Evolutionary conservation across 1,140 invertebrate genomes (phyloP).

Genomic region (Philopotamus ludificatus): DNA sequence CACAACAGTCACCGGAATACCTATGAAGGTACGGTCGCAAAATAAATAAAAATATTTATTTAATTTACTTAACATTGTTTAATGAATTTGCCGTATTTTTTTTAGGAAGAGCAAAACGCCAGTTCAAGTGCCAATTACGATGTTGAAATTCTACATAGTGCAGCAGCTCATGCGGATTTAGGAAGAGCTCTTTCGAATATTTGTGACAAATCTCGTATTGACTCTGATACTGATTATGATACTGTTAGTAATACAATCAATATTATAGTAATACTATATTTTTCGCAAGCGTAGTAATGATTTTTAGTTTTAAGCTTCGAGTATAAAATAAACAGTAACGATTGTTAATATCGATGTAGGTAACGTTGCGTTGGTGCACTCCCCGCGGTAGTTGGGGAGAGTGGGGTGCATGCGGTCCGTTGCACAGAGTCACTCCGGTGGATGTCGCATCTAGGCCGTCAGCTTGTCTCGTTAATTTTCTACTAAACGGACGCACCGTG

Average conservation of each 20-base stretch:
- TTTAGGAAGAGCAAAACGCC: slow-evolving; percentile 92
- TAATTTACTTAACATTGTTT: too few relatives aligned
- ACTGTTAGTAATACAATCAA: slow-evolving; percentile 50
- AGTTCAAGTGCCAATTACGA: slow-evolving; percentile 97
- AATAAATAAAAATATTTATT: slow-evolving; percentile 1
- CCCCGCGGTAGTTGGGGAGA: slow-evolving; percentile 78
- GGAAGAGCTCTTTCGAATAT: slow-evolving; percentile 58
- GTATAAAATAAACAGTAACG: too few relatives aligned
- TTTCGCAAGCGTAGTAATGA: too few relatives aligned
- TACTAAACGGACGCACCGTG: slow-evolving; percentile 89
- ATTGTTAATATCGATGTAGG: slow-evolving; percentile 52
- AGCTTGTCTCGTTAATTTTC: slow-evolving; percentile 94
- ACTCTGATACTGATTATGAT: slow-evolving; percentile 53
- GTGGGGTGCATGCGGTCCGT: slow-evolving; percentile 71
- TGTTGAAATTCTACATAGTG: slow-evolving; percentile 91
- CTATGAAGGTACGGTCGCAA: slow-evolving; percentile 75
- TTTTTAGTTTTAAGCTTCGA: too few relatives aligned
- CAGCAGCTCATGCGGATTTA: slow-evolving; percentile 77
- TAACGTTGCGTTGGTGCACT: slow-evolving; percentile 95
- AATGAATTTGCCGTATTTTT: neutral
- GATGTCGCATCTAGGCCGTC: slow-evolving; percentile 94
- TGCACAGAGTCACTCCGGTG: slow-evolving; percentile 90
- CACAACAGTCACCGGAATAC: slow-evolving; percentile 96
- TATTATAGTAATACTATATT: neutral
- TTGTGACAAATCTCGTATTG: slow-evolving; percentile 24